Conservation (phyloP, 2,888 invertebrate genomes). For the Empis livida region DNA sequence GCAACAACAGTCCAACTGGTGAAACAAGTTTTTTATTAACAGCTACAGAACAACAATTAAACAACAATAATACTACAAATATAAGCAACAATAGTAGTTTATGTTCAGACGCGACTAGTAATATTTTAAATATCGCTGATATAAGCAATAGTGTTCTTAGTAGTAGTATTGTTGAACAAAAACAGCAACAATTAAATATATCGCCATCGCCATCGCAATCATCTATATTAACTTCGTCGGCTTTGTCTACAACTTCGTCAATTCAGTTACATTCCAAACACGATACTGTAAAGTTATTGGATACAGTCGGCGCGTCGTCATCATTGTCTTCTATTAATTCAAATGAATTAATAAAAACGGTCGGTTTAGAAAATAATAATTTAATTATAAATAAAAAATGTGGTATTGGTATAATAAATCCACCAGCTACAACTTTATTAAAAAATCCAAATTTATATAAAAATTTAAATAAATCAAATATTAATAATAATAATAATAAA, state of each 20-base stretch:
- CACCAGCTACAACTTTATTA: too few relatives aligned
- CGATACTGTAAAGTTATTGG: slow-evolving; percentile 17
- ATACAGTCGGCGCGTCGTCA: background rate
- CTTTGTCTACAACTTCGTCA: background rate
- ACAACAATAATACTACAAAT: background rate
- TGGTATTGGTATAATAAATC: background rate
- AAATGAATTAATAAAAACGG: background rate
- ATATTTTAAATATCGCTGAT: too few relatives aligned
- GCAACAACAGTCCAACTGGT: background rate
- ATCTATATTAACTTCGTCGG: background rate
- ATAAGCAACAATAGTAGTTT: background rate
- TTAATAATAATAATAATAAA: background rate
- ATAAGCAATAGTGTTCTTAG: too few relatives aligned
- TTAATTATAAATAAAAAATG: background rate
- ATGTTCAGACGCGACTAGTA: too few relatives aligned
- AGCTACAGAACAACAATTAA: background rate
- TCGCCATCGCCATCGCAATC: background rate
- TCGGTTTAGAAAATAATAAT: background rate
- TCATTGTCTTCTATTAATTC: too few relatives aligned
- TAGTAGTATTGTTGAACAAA: background rate
- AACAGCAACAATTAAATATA: background rate
- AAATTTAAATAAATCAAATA: background rate
- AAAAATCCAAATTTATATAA: background rate
- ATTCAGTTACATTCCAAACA: slow-evolving; percentile 32
- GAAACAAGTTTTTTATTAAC: too few relatives aligned